phyloP scores from a whole-genome alignment of 1,140 invertebrate species.

The Melanaphis sacchari region DNA sequence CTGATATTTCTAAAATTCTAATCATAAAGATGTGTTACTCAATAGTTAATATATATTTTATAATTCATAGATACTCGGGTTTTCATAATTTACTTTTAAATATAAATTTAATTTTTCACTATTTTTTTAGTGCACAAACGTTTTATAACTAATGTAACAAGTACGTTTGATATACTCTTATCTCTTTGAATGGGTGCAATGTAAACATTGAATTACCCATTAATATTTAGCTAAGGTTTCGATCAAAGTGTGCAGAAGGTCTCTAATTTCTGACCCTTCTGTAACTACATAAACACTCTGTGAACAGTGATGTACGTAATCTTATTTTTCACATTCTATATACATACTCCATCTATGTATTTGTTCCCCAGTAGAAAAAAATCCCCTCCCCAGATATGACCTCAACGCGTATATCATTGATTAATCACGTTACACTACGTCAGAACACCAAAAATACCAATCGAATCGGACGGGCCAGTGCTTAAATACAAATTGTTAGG shows the following conservation, averaged over 20 bases:
- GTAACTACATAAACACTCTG: neutral
- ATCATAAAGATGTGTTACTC: no score
- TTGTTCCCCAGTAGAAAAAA: neutral
- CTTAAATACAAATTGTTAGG: neutral
- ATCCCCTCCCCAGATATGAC: neutral
- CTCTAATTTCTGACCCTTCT: slow-evolving; percentile 30
- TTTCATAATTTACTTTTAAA: no score
- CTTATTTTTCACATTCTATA: slow-evolving; percentile 10
- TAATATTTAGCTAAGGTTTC: neutral
- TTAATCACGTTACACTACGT: slow-evolving; percentile 39
- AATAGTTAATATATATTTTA: no score
- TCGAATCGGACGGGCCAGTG: slow-evolving; percentile 32
- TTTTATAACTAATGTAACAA: neutral
- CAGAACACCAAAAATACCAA: slow-evolving; percentile 13
- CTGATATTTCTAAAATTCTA: no score
- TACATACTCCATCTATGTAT: neutral
- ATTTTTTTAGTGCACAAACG: neutral
- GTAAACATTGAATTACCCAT: neutral
- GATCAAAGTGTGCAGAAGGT: slow-evolving; percentile 4
- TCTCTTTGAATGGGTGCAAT: neutral
- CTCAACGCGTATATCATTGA: slow-evolving; percentile 10
- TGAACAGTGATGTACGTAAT: slow-evolving; percentile 23
- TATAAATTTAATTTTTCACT: neutral
- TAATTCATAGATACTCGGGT: no score
- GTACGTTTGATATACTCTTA: neutral